Conservation (phyloP, 2,113 vertebrate genomes). For the Orycteropus afer region DNA sequence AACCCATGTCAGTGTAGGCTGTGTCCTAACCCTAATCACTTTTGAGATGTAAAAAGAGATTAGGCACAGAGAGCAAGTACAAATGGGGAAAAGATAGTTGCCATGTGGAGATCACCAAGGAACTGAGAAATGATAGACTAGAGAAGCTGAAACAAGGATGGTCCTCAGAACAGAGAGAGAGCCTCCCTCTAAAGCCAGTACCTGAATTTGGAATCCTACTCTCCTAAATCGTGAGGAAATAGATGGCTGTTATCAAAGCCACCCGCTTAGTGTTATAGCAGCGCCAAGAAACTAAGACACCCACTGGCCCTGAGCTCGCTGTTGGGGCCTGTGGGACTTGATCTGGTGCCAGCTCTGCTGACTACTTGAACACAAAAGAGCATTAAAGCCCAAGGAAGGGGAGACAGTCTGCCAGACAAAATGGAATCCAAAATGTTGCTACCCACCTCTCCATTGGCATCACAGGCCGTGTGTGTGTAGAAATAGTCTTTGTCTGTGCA, state of each 20-base stretch:
- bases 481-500: constrained; percentile 95
- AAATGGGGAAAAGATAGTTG: background rate
- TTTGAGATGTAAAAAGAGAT: background rate
- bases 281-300: background rate
- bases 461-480: constrained; percentile 94
- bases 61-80: background rate
- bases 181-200: background rate
- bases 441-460: constrained; percentile 90
- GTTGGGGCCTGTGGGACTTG: background rate
- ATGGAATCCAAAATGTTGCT: background rate
- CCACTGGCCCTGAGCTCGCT: background rate
- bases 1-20: background rate
- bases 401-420: background rate
- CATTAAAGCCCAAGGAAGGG: background rate
- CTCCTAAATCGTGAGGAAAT: background rate
- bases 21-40: background rate
- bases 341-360: background rate
- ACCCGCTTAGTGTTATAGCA: background rate
- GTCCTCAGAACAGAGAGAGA: background rate
- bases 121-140: background rate
- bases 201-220: background rate
- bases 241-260: background rate
- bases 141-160: background rate
- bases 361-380: background rate
- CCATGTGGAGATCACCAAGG: background rate